A percentile compares a stretch with the other conserved stretches of the same genome.
phyloP scores from a whole-genome alignment of 2,113 vertebrate genomes.

The Crocuta crocuta region DNA sequence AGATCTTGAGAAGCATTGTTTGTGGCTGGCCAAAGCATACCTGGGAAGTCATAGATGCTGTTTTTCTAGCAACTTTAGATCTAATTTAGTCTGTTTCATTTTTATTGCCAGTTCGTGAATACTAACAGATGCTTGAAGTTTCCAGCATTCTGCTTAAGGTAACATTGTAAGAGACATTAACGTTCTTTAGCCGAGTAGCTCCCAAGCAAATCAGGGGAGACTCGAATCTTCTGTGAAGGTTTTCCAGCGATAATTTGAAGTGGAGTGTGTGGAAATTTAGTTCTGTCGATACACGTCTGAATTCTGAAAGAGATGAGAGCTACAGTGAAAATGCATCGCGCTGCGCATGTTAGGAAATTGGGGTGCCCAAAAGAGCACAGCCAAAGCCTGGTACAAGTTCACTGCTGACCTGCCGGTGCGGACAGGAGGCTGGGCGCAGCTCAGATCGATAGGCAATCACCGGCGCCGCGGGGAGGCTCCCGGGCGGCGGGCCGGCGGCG shows the following conservation, averaged over 20 bases:
- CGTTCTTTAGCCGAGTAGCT: not conserved
- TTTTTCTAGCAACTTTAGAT: not conserved
- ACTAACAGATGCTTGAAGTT: not conserved
- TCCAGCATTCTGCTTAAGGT: not conserved
- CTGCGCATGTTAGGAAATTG: conserved; percentile 38
- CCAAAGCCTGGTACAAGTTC: not conserved
- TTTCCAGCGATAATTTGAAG: conserved; percentile 24
- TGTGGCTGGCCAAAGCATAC: not conserved
- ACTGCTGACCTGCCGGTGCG: not conserved
- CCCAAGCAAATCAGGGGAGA: not conserved
- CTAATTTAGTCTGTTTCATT: not conserved
- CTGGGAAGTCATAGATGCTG: not conserved
- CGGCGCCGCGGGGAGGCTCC: not conserved
- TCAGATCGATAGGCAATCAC: conserved; percentile 45
- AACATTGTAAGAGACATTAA: not conserved
- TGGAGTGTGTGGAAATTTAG: conserved; percentile 21
- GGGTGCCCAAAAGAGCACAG: conserved; percentile 53
- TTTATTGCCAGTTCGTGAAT: not conserved
- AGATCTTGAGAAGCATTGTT: not conserved
- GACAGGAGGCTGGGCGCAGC: not conserved
- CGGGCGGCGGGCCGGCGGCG: rapidly evolving
- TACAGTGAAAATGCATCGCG: not conserved
- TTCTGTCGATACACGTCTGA: conserved; percentile 20
- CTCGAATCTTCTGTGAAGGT: not conserved
- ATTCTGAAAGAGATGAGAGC: conserved; percentile 58